A percentile compares a stretch with the other conserved stretches of the same genome.
Conservation (phyloP, 2,797 vertebrate species). For the Cuniculus paca region DNA sequence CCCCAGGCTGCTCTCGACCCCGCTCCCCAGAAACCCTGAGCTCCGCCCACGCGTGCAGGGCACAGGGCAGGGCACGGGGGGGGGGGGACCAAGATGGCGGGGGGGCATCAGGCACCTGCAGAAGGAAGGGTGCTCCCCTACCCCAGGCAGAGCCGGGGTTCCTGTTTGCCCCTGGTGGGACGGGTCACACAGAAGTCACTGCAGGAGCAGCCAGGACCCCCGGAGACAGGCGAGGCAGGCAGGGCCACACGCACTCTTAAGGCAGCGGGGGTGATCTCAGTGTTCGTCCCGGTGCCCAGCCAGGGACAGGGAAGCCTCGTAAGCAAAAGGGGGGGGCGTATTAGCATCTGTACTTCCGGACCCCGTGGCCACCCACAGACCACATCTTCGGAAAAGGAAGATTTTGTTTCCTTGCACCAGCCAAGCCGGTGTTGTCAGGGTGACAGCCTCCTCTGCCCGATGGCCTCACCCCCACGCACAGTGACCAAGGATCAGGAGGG, state of each 20-base stretch:
- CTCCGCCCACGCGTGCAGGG: background rate
- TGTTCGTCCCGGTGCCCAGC: background rate
- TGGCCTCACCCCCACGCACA: rapidly evolving
- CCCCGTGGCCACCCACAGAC: background rate
- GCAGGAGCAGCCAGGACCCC: background rate
- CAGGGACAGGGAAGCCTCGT: too few relatives aligned
- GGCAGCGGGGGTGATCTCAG: background rate
- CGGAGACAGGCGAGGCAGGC: background rate
- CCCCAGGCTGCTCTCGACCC: background rate
- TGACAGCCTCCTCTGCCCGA: background rate
- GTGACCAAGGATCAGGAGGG: background rate
- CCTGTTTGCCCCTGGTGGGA: too few relatives aligned
- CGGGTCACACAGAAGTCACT: background rate
- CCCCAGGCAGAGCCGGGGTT: background rate
- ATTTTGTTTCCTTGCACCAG: background rate
- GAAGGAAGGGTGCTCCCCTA: background rate
- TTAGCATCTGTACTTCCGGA: background rate
- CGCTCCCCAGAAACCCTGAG: background rate
- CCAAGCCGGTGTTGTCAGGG: background rate
- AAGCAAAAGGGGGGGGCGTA: too few relatives aligned
- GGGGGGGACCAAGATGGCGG: too few relatives aligned
- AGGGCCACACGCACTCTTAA: background rate
- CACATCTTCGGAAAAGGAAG: background rate
- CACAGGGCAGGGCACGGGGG: too few relatives aligned
- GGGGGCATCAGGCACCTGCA: background rate